Evolutionary conservation across 2,797 vertebrate species (phyloP).

Genomic region (Anas georgica): DNA sequence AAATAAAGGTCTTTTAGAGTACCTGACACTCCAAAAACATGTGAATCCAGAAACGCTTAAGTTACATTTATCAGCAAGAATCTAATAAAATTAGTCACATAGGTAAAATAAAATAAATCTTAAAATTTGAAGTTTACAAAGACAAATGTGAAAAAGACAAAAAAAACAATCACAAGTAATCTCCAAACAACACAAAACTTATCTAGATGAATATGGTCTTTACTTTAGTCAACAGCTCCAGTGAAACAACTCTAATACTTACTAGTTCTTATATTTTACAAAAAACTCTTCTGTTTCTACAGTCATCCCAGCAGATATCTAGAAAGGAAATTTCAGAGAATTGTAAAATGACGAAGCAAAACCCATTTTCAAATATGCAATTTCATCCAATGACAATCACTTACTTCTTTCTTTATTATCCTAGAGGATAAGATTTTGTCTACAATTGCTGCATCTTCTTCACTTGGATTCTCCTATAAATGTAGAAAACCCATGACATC

Average conservation of each 20-base stretch:
- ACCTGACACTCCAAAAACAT: too few relatives aligned
- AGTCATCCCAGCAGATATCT: conserved; percentile 89
- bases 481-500: neutral
- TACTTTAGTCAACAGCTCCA: neutral
- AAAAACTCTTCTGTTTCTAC: conserved; percentile 96
- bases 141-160: neutral
- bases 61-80: too few relatives aligned
- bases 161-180: neutral
- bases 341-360: neutral
- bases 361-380: neutral
- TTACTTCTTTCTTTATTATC: conserved; percentile 92
- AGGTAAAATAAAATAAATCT: too few relatives aligned
- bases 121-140: neutral
- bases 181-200: neutral
- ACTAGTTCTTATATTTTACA: conserved; percentile 99
- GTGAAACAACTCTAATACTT: conserved; percentile 75
- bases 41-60: too few relatives aligned
- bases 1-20: too few relatives aligned
- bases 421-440: conserved; percentile 97
- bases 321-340: conserved; percentile 41
- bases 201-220: neutral
- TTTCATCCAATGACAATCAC: conserved; percentile 39
- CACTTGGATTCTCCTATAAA: conserved; percentile 93
- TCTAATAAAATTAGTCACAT: too few relatives aligned
- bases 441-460: conserved; percentile 97